Base-by-base conservation (phyloP, 2,113 vertebrate species). In the Catharus minimus region DNA sequence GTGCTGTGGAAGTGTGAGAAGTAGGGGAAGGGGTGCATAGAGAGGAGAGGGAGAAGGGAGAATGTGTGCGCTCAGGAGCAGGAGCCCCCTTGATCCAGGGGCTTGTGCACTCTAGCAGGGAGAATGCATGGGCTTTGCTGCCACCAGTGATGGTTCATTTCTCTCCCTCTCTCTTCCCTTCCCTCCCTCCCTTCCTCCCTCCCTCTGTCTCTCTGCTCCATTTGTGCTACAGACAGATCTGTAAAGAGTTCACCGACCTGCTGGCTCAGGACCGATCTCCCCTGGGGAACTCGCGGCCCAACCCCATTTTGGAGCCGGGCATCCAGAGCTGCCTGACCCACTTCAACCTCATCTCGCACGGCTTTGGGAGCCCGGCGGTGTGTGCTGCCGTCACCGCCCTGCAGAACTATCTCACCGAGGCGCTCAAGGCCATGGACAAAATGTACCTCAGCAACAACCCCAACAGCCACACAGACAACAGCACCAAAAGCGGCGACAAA, bases 361-460 rank as follows among this genome's bases (percentile, higher is more conserved):
- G 99, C 95, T 99, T 99, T 92, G 99, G 99, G 96, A 99, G 99
- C 96, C 99, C 99, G 27, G 99, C 99, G 2, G 98, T 99, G 95
- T 99, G 99, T 56, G 99, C 99, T 76, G 99, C 99, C 21, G 97
- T 99, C 97, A 99, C 99, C 2, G 99, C 99, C 96, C 98, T 99
- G 92, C 99, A 99, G 99, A 99, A 99, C 99, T 99, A 99, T 99
- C 98, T 99, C 97, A 99, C 99, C 89, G 99, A 99, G 98, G 99
- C 99, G 32, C 99, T 99, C 97, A 99, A 99, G 98, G 99, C 99
- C 97, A 99, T 99, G 99, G 99, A 99, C 99, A 99, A 99, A 99
- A 99, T 99, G 99, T 99, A 99, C 98, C 98, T 99, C 98, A 99
- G 99, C 98, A 99, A 98, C 98, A 99, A 98, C 28, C 98, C 99